A percentile compares a stretch with the other conserved stretches of the same genome.
Conservation (phyloP, 1,140 invertebrate genomes). For the Holotrichia oblita region DNA sequence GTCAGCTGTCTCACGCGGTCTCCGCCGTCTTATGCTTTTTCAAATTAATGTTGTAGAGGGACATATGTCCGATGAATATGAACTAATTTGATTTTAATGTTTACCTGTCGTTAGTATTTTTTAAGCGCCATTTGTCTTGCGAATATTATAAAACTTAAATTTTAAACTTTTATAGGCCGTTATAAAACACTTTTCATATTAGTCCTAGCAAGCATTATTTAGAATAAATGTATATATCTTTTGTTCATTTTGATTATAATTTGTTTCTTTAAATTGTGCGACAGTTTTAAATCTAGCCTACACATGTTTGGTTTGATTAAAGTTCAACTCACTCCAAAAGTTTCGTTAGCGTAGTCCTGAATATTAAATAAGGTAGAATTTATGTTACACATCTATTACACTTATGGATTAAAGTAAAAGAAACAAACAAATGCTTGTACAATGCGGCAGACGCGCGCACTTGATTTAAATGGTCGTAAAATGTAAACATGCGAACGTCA, state of each 20-base stretch:
- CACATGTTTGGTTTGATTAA: conserved; percentile 8
- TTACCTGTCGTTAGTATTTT: not conserved
- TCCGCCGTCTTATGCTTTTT: not conserved
- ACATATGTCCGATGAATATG: not conserved
- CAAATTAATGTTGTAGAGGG: not conserved
- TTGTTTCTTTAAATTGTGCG: not conserved
- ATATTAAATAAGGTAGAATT: not conserved
- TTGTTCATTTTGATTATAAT: not conserved
- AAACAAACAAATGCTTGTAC: conserved; percentile 3
- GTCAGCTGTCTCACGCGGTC: conserved; percentile 29
- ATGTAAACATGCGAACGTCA: conserved; percentile 21
- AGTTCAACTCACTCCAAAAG: not conserved
- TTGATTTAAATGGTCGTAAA: conserved; percentile 34
- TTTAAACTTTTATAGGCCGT: not conserved
- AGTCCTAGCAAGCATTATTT: conserved; percentile 1
- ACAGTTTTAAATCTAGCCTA: not conserved
- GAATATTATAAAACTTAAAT: not conserved
- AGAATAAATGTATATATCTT: not conserved
- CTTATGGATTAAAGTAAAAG: not conserved
- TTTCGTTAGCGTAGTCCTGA: not conserved
- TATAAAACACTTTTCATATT: not conserved
- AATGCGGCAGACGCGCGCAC: conserved; percentile 24
- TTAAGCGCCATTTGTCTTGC: not conserved
- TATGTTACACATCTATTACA: conserved; percentile 18
- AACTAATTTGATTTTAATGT: not conserved